These are phyloP conservation scores for Epinotia nisella DNA, from an alignment of 2,888 invertebrate species.

Conservation along the genomic window DNA sequence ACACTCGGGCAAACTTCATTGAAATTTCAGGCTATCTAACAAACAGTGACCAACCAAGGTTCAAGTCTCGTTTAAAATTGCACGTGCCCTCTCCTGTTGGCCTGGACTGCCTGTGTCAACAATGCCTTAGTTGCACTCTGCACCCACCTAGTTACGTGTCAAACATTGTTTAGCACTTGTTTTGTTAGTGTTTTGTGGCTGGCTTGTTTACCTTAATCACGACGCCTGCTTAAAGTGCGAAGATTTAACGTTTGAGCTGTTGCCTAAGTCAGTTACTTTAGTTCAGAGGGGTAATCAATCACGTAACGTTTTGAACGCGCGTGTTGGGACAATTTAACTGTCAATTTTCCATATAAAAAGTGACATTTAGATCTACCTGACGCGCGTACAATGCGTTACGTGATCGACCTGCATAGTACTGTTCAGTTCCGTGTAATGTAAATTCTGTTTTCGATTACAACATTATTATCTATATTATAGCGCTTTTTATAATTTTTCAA, in stretches of 20 bases:
- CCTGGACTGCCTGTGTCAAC: constrained; percentile 68
- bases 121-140: constrained; percentile 67
- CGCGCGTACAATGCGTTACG: too few relatives aligned
- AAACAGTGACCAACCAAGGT: constrained; percentile 56
- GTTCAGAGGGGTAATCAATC: too few relatives aligned
- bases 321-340: too few relatives aligned
- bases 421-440: neutral
- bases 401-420: too few relatives aligned
- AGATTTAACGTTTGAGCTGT: constrained; percentile 34
- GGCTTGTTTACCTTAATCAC: constrained; percentile 63
- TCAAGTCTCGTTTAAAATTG: constrained; percentile 76
- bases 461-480: neutral
- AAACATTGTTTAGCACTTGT: constrained; percentile 75
- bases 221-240: constrained; percentile 45
- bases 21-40: constrained; percentile 66
- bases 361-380: too few relatives aligned
- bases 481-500: neutral
- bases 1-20: constrained; percentile 63
- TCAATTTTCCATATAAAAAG: too few relatives aligned
- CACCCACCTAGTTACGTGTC: constrained; percentile 75
- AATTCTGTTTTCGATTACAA: neutral
- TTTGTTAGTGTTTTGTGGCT: constrained; percentile 66
- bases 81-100: constrained; percentile 68
- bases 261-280: constrained; percentile 17
- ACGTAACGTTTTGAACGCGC: too few relatives aligned